Evolutionary conservation across 2,888 invertebrate genomes (phyloP).

Genomic region (Drosophila prostipennis): DNA sequence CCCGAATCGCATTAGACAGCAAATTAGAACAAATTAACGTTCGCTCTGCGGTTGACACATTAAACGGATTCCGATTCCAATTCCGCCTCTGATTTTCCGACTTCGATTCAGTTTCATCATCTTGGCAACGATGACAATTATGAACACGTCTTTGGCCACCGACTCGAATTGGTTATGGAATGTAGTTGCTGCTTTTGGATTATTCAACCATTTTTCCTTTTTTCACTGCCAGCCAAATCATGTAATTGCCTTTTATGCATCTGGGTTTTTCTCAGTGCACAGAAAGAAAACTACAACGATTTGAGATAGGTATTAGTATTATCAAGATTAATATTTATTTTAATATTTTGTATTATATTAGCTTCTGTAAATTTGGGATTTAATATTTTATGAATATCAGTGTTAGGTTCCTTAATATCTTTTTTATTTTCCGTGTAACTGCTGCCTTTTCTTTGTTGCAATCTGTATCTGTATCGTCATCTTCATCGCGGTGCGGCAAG

Average conservation of each 20-base stretch:
- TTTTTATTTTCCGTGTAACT: conserved; percentile 6
- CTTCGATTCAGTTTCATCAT: conserved; percentile 13
- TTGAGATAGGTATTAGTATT: not conserved
- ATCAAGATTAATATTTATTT: not conserved
- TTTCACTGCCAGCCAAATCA: conserved; percentile 54
- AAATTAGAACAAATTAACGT: conserved; percentile 46
- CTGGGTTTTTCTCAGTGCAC: conserved; percentile 7
- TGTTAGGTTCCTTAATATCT: not conserved
- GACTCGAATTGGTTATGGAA: conserved; percentile 50
- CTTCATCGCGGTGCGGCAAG: conserved; percentile 47
- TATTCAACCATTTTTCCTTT: conserved; percentile 64
- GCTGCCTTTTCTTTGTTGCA: conserved; percentile 44
- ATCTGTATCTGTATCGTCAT: conserved; percentile 49
- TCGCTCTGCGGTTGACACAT: conserved; percentile 39
- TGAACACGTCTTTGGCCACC: conserved; percentile 50
- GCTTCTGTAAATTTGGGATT: not conserved
- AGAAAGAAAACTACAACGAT: not conserved
- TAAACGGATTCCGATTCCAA: conserved; percentile 29
- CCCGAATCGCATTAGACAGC: conserved; percentile 17
- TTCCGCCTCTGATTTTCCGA: conserved; percentile 5
- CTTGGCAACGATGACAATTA: conserved; percentile 53
- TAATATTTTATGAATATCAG: not conserved
- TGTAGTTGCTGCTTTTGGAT: conserved; percentile 54
- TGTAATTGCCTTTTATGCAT: conserved; percentile 65
- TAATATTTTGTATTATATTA: not conserved